Base-by-base conservation (phyloP, 2,888 invertebrate species). In the Campopleginae sp. region DNA sequence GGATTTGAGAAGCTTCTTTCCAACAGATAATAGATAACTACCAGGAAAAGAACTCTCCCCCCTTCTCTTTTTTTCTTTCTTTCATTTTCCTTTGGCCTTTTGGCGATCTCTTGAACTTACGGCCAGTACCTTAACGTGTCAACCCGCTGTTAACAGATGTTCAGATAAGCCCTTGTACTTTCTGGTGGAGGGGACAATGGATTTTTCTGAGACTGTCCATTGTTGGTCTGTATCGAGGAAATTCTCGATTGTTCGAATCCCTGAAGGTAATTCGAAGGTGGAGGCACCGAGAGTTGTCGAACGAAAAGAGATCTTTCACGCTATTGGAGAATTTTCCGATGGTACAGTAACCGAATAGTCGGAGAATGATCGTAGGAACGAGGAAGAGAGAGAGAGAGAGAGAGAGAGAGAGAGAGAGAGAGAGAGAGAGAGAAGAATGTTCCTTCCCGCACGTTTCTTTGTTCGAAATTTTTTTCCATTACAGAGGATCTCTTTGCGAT, bases 81-180 rank as follows among this genome's bases (percentile, higher is more conserved):
- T 27, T n/a, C 51, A 7, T 19, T 51, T 31, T 71, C 27, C 74
- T 75, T 27, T 63, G 23, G 27, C 61, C 42, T 54, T 54, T 54
- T 54, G 58, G 46, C 65, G 14, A 58, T 74, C 74, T 58, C 58
- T 19, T 44, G 10, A 66, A 48, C 48, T 54, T 42, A 54, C 76
- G 74, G 48, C 48, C 71, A 65, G 54, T 79, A 85, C 82, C 78
- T 81, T 42, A 81, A 85, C 88, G 84, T 87, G 88, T 88, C 88
- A 87, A 88, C 86, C 90, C 90, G 89, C 92, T 93, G 92, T 92
- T 92, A 93, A 93, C 93, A 93, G 93, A 93, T 93, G 92, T 93
- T 92, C 91, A 91, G 93, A 93, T 93, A 93, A 93, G 92, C 91
- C 88, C 66, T 66, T 19, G 23, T 23, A 54, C 65, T 61, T 70